Evolutionary conservation across 2,113 vertebrate genomes (phyloP).

Genomic region (Ctenodactylus gundi): DNA sequence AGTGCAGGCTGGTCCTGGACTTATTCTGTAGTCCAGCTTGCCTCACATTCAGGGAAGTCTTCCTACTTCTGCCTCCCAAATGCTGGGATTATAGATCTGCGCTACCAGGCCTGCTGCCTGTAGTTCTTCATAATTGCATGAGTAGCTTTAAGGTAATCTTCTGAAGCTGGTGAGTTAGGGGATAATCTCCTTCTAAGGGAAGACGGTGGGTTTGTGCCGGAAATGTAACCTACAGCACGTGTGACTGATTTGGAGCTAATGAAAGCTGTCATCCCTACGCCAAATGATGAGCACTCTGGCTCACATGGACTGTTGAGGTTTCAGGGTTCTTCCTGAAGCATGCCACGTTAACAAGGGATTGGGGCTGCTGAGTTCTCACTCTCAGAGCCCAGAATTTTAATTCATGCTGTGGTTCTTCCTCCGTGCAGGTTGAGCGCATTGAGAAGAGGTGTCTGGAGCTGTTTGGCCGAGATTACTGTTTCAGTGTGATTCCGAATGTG

Average conservation of each 20-base stretch:
- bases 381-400: not conserved
- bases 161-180: not conserved
- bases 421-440: constrained; percentile 90
- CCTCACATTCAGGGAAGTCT: too few relatives aligned
- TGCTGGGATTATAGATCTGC: too few relatives aligned
- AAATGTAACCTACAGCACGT: not conserved
- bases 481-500: constrained; percentile 92
- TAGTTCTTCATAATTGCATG: not conserved
- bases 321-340: not conserved
- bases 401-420: not conserved
- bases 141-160: not conserved
- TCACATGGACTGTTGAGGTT: not conserved
- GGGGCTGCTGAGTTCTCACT: not conserved
- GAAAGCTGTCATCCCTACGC: not conserved
- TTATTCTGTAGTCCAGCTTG: too few relatives aligned
- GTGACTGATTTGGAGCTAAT: not conserved
- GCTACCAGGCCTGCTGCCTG: too few relatives aligned
- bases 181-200: not conserved
- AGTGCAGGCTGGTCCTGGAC: too few relatives aligned
- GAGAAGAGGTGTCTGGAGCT: constrained; percentile 94
- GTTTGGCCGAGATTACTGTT: constrained; percentile 95
- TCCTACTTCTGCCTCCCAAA: too few relatives aligned
- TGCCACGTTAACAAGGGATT: too few relatives aligned
- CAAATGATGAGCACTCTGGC: not conserved
- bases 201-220: not conserved